phyloP scores from a whole-genome alignment of 2,113 vertebrate species.

The Marmota monax region DNA sequence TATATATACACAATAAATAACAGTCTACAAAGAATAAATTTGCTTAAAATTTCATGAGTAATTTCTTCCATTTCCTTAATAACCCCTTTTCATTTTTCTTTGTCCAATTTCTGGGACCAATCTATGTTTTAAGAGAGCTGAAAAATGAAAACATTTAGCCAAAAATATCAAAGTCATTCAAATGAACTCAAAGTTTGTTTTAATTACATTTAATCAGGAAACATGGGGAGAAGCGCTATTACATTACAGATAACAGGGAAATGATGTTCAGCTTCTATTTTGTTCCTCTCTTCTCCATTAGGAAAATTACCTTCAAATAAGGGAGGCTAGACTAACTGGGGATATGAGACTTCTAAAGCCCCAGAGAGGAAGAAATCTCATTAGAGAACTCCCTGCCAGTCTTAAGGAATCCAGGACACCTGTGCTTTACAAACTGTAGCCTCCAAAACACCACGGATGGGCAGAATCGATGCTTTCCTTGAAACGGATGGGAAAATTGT shows the following conservation, averaged over 20 bases:
- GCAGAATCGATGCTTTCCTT: background rate
- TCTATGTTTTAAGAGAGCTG: conserved; percentile 37
- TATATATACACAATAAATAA: background rate
- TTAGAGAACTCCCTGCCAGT: background rate
- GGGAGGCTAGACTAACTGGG: background rate
- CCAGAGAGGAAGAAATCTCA: background rate
- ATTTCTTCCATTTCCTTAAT: conserved; percentile 46
- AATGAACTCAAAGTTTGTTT: conserved; percentile 59
- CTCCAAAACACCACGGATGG: background rate
- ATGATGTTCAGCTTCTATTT: conserved; percentile 15
- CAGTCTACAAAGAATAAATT: conserved; percentile 6
- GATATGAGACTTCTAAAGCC: background rate
- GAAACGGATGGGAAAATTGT: background rate
- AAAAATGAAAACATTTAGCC: conserved; percentile 59
- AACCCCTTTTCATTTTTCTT: conserved; percentile 61
- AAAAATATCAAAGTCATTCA: conserved; percentile 55
- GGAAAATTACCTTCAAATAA: conserved; percentile 55
- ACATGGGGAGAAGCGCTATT: background rate
- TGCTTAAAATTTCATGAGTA: conserved; percentile 33
- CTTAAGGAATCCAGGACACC: background rate
- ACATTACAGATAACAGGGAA: conserved; percentile 46
- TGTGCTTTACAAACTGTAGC: background rate
- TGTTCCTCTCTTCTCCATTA: conserved; percentile 35
- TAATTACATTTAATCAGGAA: conserved; percentile 54
- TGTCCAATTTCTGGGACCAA: conserved; percentile 50